Percentiles rank a stretch among this genome's conserved stretches.
Conservation (phyloP, 2,888 invertebrate species). For the Globia sparganii region DNA sequence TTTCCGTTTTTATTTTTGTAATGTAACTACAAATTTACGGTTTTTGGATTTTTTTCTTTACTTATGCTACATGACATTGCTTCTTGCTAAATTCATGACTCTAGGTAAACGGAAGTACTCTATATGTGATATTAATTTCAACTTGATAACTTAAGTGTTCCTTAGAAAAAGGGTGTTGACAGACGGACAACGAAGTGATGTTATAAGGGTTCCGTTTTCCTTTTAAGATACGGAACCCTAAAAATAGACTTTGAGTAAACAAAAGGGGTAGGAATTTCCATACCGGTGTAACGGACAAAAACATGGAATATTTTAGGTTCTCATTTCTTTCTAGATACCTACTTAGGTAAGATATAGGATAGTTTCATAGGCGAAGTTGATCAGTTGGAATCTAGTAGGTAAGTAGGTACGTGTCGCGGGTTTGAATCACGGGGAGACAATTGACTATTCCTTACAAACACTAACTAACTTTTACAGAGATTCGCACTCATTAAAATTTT, state of each 20-base stretch:
- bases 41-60: too few relatives aligned
- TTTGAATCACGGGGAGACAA: neutral
- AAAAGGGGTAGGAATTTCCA: conserved; percentile 45
- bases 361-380: neutral
- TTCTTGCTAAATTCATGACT: too few relatives aligned
- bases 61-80: too few relatives aligned
- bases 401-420: neutral
- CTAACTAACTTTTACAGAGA: neutral
- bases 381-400: neutral
- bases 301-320: conserved; percentile 43
- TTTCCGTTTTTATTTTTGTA: too few relatives aligned
- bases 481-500: neutral
- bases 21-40: too few relatives aligned
- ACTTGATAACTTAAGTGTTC: too few relatives aligned
- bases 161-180: too few relatives aligned
- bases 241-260: conserved; percentile 43
- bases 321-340: conserved; percentile 5
- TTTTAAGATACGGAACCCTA: neutral
- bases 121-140: too few relatives aligned
- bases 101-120: too few relatives aligned
- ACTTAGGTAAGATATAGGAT: neutral
- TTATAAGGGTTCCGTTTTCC: too few relatives aligned
- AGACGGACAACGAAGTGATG: too few relatives aligned
- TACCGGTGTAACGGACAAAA: conserved; percentile 34
- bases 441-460: neutral